Base-by-base conservation (phyloP, 2,113 vertebrate species). In the Ochotona curzoniae region DNA sequence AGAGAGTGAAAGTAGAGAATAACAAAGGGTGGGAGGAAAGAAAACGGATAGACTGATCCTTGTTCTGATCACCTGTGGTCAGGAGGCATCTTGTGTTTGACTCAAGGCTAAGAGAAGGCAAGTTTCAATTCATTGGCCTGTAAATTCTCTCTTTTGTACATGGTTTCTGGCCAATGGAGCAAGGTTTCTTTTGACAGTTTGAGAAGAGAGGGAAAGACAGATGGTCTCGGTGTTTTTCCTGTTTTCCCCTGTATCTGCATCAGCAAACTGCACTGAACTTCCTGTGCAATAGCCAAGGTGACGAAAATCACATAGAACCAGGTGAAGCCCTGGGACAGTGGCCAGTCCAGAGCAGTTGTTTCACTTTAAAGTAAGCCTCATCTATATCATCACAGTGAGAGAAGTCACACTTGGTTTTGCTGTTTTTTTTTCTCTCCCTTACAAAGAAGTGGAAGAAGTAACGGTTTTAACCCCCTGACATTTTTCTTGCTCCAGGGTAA, bases 261-360 rank as follows among this genome's bases (percentile, higher is more conserved):
- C 96, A 81, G 82, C 67, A 32, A 96, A 80, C 61, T 83, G 38
- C 21, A 1, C 69, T n/a, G 78, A 94, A 18, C 93, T 90, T 96
- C 93, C 96, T 57, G 25, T 89, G 54, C 93, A 61, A 80, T 96
- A 97, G 95, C 95, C 57, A 92, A 95, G 97, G 96, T 92, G 96
- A 57, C 83, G 96, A 90, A 95, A 93, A 96, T 85, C 84, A 87
- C 79, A 26, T 14, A 76, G 63, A 96, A 87, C 44, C 95, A 92
- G 91, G 93, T 44, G 93, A 95, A 75, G 57, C 64, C 5, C 21
- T 82, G 95, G 92, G 91, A 75, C 60, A 69, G 81, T 32, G 90
- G 97, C 97, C 96, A 97, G 93, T 88, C 78, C 60, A 89, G 87
- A 90, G 70, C 95, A 92, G 88, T 85, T 83, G 89, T 60, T 97